phyloP scores from a whole-genome alignment of 2,113 vertebrate species.

The Aix galericulata region DNA sequence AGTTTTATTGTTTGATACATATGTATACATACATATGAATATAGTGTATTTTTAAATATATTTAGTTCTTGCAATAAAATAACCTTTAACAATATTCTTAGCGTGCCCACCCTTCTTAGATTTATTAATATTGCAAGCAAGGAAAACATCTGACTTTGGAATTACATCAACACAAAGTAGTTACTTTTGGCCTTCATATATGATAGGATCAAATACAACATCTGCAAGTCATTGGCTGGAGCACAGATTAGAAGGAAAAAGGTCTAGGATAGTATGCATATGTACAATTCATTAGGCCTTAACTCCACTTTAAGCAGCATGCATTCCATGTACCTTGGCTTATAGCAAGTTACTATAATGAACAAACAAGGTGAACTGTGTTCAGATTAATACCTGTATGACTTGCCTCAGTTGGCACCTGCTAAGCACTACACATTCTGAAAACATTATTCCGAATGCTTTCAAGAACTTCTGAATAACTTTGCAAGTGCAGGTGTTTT shows the following conservation, averaged over 20 bases:
- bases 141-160: conserved; percentile 57
- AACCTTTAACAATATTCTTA: neutral
- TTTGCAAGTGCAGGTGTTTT: conserved; percentile 48
- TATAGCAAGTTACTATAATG: conserved; percentile 23
- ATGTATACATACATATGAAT: neutral
- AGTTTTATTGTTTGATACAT: neutral
- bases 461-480: conserved; percentile 15
- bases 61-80: neutral
- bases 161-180: conserved; percentile 42
- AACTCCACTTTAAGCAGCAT: conserved; percentile 47
- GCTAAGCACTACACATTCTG: conserved; percentile 6
- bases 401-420: conserved; percentile 9
- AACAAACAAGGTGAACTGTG: conserved; percentile 50
- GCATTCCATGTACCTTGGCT: neutral
- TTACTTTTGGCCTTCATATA: conserved; percentile 52
- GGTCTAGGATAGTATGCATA: conserved; percentile 23
- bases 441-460: conserved; percentile 37
- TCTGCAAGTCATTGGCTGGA: conserved; percentile 59
- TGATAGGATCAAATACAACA: conserved; percentile 55
- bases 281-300: conserved; percentile 37
- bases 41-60: neutral
- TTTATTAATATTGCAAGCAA: conserved; percentile 24
- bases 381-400: conserved; percentile 37
- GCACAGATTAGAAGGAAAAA: conserved; percentile 49
- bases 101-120: neutral